A percentile compares a stretch with the other conserved stretches of the same genome.
phyloP scores from a whole-genome alignment of 2,797 vertebrate species.

The Tapirus indicus region DNA sequence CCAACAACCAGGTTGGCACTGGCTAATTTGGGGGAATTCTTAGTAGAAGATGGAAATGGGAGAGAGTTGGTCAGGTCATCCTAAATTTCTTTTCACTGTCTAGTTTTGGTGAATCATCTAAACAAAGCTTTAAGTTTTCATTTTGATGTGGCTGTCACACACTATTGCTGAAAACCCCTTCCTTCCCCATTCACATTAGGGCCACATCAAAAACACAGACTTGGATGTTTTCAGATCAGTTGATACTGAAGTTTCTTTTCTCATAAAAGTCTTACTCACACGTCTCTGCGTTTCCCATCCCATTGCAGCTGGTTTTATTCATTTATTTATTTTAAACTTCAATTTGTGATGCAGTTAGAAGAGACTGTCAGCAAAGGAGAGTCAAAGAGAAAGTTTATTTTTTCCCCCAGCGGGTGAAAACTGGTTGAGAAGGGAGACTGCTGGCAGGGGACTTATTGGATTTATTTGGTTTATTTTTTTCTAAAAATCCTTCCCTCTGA shows the following conservation, averaged over 20 bases:
- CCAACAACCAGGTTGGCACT: neutral
- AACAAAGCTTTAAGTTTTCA: neutral
- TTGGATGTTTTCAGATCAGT: neutral
- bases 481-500: slow-evolving; percentile 62
- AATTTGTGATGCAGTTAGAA: slow-evolving; percentile 79
- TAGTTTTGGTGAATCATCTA: neutral
- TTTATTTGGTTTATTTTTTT: slow-evolving; percentile 79
- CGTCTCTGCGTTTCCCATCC: slow-evolving; percentile 42
- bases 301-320: slow-evolving; percentile 66
- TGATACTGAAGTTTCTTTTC: slow-evolving; percentile 21
- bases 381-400: slow-evolving; percentile 76
- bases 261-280: neutral
- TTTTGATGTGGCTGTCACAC: neutral
- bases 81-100: neutral
- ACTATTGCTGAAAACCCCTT: neutral
- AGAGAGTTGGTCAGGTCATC: neutral
- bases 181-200: neutral
- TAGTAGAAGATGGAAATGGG: neutral
- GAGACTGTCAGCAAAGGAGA: slow-evolving; percentile 76
- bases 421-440: slow-evolving; percentile 28
- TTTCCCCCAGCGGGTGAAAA: slow-evolving; percentile 58
- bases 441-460: slow-evolving; percentile 71
- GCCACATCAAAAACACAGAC: neutral
- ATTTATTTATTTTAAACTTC: slow-evolving; percentile 81
- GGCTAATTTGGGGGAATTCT: neutral